phyloP scores from a whole-genome alignment of 2,797 vertebrate genomes.

The Falco concolor region DNA sequence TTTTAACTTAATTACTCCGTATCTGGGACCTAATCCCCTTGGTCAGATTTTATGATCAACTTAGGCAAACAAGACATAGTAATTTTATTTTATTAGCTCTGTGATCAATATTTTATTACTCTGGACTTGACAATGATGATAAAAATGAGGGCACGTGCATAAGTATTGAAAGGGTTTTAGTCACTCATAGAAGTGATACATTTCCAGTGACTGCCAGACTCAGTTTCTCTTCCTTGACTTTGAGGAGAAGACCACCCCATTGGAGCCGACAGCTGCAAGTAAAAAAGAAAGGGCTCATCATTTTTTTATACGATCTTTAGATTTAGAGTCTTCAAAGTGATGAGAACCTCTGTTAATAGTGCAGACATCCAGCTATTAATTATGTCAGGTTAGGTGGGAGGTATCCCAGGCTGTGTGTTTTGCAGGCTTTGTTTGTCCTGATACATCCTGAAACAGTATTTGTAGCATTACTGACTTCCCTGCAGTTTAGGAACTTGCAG shows the following conservation, averaged over 20 bases:
- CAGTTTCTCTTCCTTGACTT: background rate
- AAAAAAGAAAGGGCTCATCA: background rate
- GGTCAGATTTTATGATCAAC: slow-evolving; percentile 35
- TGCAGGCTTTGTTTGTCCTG: background rate
- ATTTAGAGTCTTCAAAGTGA: background rate
- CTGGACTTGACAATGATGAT: slow-evolving; percentile 27
- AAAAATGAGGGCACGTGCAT: background rate
- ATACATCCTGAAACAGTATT: background rate
- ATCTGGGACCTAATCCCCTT: slow-evolving; percentile 31
- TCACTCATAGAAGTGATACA: background rate
- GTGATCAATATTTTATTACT: slow-evolving; percentile 50
- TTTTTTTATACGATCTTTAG: background rate
- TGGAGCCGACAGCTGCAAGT: background rate
- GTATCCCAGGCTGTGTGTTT: background rate
- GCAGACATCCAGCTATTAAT: background rate
- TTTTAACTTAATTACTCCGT: slow-evolving; percentile 42
- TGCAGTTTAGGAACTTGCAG: rapidly evolving
- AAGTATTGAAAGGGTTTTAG: slow-evolving; percentile 41
- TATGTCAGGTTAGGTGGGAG: background rate
- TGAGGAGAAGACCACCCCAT: background rate
- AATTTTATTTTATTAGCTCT: slow-evolving; percentile 65
- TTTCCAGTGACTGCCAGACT: background rate
- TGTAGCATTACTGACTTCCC: background rate
- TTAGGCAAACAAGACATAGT: slow-evolving; percentile 47
- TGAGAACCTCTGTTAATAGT: background rate